Conservation (phyloP, 2,888 invertebrate species). For the Diabrotica balteata region DNA sequence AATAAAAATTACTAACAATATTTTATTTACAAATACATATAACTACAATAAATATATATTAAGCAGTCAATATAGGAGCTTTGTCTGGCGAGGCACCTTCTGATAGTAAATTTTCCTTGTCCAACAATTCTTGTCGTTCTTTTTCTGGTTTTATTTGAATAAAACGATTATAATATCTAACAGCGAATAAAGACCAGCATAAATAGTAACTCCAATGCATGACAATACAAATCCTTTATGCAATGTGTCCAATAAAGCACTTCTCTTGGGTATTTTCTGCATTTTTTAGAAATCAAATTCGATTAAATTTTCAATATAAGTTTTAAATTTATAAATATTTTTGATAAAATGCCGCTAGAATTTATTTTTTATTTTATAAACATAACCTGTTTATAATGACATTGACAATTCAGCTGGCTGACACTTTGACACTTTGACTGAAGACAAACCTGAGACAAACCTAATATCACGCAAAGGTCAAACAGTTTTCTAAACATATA, state of each 20-base stretch:
- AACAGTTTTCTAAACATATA: no score
- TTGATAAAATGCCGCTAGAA: no score
- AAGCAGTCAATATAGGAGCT: conserved; percentile 42
- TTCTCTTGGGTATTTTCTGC: conserved; percentile 57
- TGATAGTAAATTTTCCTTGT: conserved; percentile 59
- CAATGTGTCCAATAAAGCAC: conserved; percentile 59
- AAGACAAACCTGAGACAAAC: no score
- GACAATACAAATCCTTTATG: conserved; percentile 65
- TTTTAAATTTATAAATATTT: no score
- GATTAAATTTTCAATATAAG: no score
- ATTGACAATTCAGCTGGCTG: background rate
- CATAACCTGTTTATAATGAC: conserved; percentile 4
- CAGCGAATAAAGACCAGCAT: conserved; percentile 61
- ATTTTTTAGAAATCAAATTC: conserved; percentile 39
- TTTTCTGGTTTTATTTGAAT: conserved; percentile 61
- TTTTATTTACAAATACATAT: conserved; percentile 17
- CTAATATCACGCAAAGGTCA: no score
- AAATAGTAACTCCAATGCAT: conserved; percentile 65
- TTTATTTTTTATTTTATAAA: conserved; percentile 3
- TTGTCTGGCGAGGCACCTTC: conserved; percentile 62
- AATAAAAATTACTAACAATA: conserved; percentile 7
- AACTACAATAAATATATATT: conserved; percentile 16
- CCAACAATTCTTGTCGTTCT: conserved; percentile 55
- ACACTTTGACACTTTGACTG: no score
- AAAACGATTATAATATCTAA: conserved; percentile 62